phyloP scores from a whole-genome alignment of 2,113 vertebrate species.

The Poeciliopsis turrubarensis region DNA sequence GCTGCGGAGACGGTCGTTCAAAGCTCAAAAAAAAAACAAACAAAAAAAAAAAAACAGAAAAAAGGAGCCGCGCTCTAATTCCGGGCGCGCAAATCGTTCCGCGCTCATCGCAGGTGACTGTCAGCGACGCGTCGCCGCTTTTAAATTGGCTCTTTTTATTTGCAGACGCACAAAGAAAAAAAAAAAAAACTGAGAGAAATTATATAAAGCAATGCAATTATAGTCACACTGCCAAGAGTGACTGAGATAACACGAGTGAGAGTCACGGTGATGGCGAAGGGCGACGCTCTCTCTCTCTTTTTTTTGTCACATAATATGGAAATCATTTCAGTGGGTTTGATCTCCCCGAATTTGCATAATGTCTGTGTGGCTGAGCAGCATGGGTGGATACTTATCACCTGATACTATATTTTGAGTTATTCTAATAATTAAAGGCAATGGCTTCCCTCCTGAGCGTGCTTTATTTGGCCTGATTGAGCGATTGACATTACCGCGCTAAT shows the following conservation, averaged over 20 bases:
- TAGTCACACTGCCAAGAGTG: slow-evolving; percentile 45
- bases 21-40: background rate
- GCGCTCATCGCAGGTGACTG: slow-evolving; percentile 38
- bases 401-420: slow-evolving; percentile 56
- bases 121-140: slow-evolving; percentile 27
- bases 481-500: slow-evolving; percentile 41
- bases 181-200: too few species aligned
- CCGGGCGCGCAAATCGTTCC: slow-evolving; percentile 12
- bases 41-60: background rate
- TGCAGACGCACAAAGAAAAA: background rate
- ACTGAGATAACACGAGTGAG: slow-evolving; percentile 59
- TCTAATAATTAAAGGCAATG: slow-evolving; percentile 66
- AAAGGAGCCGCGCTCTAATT: background rate
- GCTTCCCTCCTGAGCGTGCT: slow-evolving; percentile 43
- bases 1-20: slow-evolving; percentile 1
- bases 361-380: slow-evolving; percentile 44
- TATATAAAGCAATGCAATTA: slow-evolving; percentile 42
- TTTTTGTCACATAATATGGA: slow-evolving; percentile 60
- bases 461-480: slow-evolving; percentile 63
- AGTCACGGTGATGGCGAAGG: slow-evolving; percentile 45
- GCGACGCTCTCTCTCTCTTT: slow-evolving; percentile 36
- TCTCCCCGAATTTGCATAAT: slow-evolving; percentile 54
- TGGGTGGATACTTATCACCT: slow-evolving; percentile 45
- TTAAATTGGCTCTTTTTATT: slow-evolving; percentile 48
- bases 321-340: slow-evolving; percentile 67